Base-by-base conservation (phyloP, 2,888 invertebrate species). In the Anagyrus pseudococci region DNA sequence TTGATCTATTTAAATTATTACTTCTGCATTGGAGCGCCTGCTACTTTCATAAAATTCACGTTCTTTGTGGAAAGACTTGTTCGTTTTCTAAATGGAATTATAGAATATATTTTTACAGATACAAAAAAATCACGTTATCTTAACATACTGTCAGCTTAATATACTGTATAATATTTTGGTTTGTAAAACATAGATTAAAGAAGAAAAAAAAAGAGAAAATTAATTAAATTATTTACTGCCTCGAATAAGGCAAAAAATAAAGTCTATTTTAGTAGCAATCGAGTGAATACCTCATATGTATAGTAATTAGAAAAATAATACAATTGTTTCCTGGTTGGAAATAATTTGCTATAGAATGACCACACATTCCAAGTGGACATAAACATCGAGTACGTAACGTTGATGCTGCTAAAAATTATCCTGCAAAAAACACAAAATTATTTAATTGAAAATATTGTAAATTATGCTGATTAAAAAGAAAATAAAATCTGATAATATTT, bases 251-350 rank as follows among this genome's bases (percentile, higher is more conserved):
- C 52, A 55, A 61, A 10, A 57, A 49, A 56, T 47, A 53, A 63
- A 2, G 54, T 40, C 22, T 55, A 53, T 25, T 43, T 50, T 33
- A 57, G 46, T 50, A 56, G 46, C 19, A 57, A n/a, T n/a, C n/a
- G n/a, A 46, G 48, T 47, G 55, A 43, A 52, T 66, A 69, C 55
- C 61, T 67, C 60, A 37, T 53, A 54, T 66, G 43, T 61, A 72
- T 73, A 71, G 64, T 75, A 75, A 73, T 77, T 78, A 78, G 72
- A 80, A 79, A 80, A 79, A 80, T 79, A 79, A 79, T 78, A 79
- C 75, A 70, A 58, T 72, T 58, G 58, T 62, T 62, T 59, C 66
- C 53, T 59, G 48, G 43, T 72, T 76, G 73, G 74, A 75, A 77
- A 77, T 69, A 76, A 77, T 78, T 77, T 68, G 69, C 77, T 78